Base-by-base conservation (phyloP, 2,888 invertebrate genomes). In the Cheiracanthium punctorium region DNA sequence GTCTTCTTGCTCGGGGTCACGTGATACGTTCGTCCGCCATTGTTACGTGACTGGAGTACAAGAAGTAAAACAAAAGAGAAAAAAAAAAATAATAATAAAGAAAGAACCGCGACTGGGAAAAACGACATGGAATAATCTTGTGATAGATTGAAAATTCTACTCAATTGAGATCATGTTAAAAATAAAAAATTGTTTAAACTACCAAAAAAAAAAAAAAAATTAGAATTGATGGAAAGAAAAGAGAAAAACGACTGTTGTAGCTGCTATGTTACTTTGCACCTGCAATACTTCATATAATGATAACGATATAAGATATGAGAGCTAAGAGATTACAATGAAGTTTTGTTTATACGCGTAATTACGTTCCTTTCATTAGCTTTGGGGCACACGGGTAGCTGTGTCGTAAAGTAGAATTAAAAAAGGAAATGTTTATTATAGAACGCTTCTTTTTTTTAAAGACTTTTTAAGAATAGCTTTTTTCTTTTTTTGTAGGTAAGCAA, bases 101-200 rank as follows among this genome's bases (percentile, higher is more conserved):
- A 58, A 58, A 24, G 2, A n/a, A 58, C 4, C 4, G 58, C 58
- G 58, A 58, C 58, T 24, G 24, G 24, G 58, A 58, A 58, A 58
- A 24, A 58, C 58, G 58, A 58, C 58, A 58, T 58, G 24, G 58
- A 58, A 58, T 58, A 24, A 58, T 58, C 24, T 58, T 58, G 58
- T 58, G 58, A 37, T 37, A 37, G 37, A 37, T 37, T 37, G 10
- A n/a, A 37, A 37, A 37, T 37, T 37, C 37, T n/a, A n/a, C n/a
- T 37, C 37, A 37, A 7, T 7, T 10, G 37, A 37, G 37, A 37
- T 37, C 37, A 37, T 37, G 37, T 37, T 37, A 37, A 37, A 10
- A 37, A n/a, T n/a, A n/a, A n/a, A n/a, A 17, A 48, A 48, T 48
- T 48, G 14, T 48, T 48, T 17, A 48, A 48, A 17, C 48, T 2